A percentile compares a stretch with the other conserved stretches of the same genome.
These are phyloP conservation scores for Hoplodrina blanda DNA, from an alignment of 2,888 invertebrate species.

Conservation along the genomic window DNA sequence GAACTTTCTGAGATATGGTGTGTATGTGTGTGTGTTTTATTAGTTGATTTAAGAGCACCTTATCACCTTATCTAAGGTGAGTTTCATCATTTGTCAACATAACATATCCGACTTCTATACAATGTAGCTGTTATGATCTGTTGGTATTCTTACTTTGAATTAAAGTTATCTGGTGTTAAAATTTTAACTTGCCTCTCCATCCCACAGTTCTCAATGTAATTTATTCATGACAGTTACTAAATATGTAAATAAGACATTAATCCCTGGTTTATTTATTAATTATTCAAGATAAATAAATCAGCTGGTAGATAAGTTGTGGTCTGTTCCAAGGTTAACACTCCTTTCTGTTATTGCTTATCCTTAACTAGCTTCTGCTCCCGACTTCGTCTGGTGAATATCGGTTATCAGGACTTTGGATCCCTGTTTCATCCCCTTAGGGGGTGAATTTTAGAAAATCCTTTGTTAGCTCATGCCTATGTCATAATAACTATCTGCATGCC, in stretches of 20 bases:
- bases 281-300: slow-evolving; percentile 40
- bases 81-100: slow-evolving; percentile 57
- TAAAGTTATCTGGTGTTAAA: slow-evolving; percentile 10
- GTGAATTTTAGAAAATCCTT: too few relatives aligned
- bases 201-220: slow-evolving; percentile 12
- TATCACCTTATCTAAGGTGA: slow-evolving; percentile 65
- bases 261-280: slow-evolving; percentile 11
- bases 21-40: slow-evolving; percentile 33
- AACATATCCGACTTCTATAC: slow-evolving; percentile 25
- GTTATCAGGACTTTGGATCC: too few relatives aligned
- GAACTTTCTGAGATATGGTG: slow-evolving; percentile 46
- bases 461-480: too few relatives aligned
- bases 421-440: too few relatives aligned
- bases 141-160: slow-evolving; percentile 12
- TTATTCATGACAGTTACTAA: slow-evolving; percentile 21
- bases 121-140: slow-evolving; percentile 14
- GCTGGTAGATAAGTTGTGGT: slow-evolving; percentile 10
- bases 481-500: too few relatives aligned
- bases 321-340: slow-evolving; percentile 20
- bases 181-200: slow-evolving; percentile 11
- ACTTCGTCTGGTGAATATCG: too few relatives aligned
- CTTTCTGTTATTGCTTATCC: neutral
- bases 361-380: neutral
- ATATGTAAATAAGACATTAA: slow-evolving; percentile 34
- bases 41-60: slow-evolving; percentile 57